A percentile compares a stretch with the other conserved stretches of the same genome.
Evolutionary conservation across 2,113 vertebrate genomes (phyloP).

Genomic region (Grallaria varia): DNA sequence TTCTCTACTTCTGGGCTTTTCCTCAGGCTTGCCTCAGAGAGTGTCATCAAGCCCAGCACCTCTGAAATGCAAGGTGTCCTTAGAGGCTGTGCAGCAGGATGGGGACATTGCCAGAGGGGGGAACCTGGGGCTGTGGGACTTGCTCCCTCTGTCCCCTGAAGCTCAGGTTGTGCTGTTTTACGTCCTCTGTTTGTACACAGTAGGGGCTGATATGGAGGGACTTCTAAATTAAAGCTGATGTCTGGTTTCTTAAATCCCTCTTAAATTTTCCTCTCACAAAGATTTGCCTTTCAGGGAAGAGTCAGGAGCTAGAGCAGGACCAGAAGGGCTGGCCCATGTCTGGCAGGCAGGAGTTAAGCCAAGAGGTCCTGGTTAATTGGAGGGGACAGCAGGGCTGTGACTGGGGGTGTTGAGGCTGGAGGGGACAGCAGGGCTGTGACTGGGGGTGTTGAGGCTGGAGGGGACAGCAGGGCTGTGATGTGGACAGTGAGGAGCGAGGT

Average conservation of each 20-base stretch:
- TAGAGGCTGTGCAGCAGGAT: not conserved
- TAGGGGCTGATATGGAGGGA: not conserved
- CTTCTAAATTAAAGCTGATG: not conserved
- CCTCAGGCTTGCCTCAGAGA: not conserved
- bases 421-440: not conserved
- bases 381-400: too few species aligned
- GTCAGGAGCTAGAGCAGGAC: not conserved
- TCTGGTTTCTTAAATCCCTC: not conserved
- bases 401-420: not conserved
- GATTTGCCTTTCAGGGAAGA: not conserved
- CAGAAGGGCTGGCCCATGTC: not conserved
- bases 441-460: not conserved
- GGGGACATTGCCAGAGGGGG: not conserved
- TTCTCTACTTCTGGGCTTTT: not conserved
- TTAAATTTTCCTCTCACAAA: not conserved
- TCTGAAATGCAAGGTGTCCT: not conserved
- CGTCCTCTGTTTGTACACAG: not conserved
- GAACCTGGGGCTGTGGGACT: not conserved
- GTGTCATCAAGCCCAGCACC: not conserved
- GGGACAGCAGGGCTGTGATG: not conserved
- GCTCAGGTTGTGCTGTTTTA: not conserved
- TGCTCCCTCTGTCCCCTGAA: not conserved
- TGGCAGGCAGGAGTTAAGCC: not conserved
- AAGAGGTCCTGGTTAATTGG: too few species aligned
- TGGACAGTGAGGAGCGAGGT: accelerated